These are phyloP conservation scores for Lamprologus tigripictilis DNA, from an alignment of 2,113 vertebrate species.

Conservation along the genomic window DNA sequence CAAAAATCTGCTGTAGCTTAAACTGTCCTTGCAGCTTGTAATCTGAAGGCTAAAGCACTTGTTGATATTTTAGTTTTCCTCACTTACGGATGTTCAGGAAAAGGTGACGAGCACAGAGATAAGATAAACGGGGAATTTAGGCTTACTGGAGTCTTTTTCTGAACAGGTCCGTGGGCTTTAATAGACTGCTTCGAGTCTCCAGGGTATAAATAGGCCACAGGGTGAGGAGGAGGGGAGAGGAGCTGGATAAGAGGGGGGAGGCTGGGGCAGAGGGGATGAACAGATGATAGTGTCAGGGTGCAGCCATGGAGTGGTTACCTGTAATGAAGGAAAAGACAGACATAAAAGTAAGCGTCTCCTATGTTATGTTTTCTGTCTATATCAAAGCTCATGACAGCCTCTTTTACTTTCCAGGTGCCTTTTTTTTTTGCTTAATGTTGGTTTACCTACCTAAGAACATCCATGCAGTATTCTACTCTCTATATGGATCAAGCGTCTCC, in stretches of 20 bases:
- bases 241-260: not conserved
- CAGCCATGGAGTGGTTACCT: slow-evolving; percentile 7
- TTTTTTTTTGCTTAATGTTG: not conserved
- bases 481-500: not conserved
- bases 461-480: not conserved
- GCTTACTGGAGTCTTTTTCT: not conserved
- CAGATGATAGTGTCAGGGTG: slow-evolving; percentile 46
- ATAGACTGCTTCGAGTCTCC: slow-evolving; percentile 40
- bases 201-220: slow-evolving; percentile 59
- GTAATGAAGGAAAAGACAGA: slow-evolving; percentile 4
- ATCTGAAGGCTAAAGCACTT: not conserved
- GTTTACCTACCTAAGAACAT: not conserved
- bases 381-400: not conserved
- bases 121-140: not conserved
- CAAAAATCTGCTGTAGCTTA: not conserved
- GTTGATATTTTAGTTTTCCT: not conserved
- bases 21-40: not conserved
- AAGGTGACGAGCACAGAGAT: not conserved
- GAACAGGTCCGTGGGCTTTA: slow-evolving; percentile 31
- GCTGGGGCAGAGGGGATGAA: slow-evolving; percentile 15
- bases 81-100: not conserved
- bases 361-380: not conserved
- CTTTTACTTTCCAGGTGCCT: not conserved
- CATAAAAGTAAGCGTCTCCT: not conserved
- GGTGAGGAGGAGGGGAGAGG: slow-evolving; percentile 35